Evolutionary conservation across 2,888 invertebrate genomes (phyloP).

Genomic region (Thalpophila matura): DNA sequence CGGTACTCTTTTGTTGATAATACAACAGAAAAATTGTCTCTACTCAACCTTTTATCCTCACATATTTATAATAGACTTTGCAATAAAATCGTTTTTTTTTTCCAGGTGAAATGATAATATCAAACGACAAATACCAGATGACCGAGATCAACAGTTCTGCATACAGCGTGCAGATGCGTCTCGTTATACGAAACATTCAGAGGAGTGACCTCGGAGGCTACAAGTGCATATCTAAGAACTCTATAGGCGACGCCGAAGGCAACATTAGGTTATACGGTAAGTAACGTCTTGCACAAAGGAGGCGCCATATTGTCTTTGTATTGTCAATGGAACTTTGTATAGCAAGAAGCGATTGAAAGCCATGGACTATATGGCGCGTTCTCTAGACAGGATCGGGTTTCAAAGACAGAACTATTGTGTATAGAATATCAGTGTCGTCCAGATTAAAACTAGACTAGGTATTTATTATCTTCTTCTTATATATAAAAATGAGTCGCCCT

Average conservation of each 20-base stretch:
- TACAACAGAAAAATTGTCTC: neutral
- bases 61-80: no score
- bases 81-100: conserved; percentile 32
- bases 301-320: conserved; percentile 22
- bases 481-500: no score
- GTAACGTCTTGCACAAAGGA: conserved; percentile 71
- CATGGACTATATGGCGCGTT: conserved; percentile 5
- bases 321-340: conserved; percentile 30
- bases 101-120: conserved; percentile 97
- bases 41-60: no score
- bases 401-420: conserved; percentile 20
- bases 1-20: neutral
- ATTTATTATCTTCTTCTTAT: no score
- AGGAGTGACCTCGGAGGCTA: conserved; percentile 95
- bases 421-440: neutral
- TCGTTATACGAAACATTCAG: conserved; percentile 94
- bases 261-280: conserved; percentile 97
- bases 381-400: neutral
- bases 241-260: conserved; percentile 97
- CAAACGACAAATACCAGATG: conserved; percentile 96
- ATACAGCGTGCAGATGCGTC: conserved; percentile 96
- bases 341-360: conserved; percentile 10
- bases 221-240: conserved; percentile 98
- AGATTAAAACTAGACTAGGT: neutral
- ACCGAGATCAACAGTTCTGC: conserved; percentile 95